Base-by-base conservation (phyloP, 2,888 invertebrate genomes). In the Helleia helle region DNA sequence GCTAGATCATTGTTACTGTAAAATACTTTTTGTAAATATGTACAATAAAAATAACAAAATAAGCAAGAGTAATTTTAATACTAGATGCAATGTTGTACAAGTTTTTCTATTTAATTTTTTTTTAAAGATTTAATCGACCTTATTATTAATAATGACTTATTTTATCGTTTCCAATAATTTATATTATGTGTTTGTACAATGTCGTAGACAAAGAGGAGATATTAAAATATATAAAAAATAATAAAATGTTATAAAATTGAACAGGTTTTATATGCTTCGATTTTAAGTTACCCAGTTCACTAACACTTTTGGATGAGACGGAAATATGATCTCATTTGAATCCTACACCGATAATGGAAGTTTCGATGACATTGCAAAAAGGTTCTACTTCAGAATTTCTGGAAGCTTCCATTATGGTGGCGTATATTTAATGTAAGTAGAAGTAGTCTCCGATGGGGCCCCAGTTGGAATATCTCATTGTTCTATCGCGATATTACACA, bases 1-100 rank as follows among this genome's bases (percentile, higher is more conserved):
- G 81, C 80, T 81, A 81, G 76, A 79, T 79, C 81, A 80, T 83
- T 83, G 81, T 83, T 80, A 80, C 73, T 84, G 81, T 81, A 76
- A 75, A 73, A 71, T 79, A 77, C 76, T 70, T 74, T 64, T 51
- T 81, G 83, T 84, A 83, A 80, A 83, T 83, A 84, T 84, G 83
- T 83, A 84, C 79, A 73, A 80, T 81, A 80, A 62, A n/a, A 62
- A 66, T 72, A 75, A 77, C 67, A 64, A 55, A 69, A 61, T 77
- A 79, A 77, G 71, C 74, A 55, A 80, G 60, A 67, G 65, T 71
- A 75, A 73, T 70, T 71, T 65, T 76, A 77, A 77, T 75, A 72
- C 71, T 81, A 83, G 76, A 79, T 71, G 72, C 80, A 84, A 81
- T 79, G 79, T 80, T 84, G 81, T 83, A 83, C 80, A 84, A 80